Base-by-base conservation (phyloP, 2,888 invertebrate genomes). In the Allacma fusca region DNA sequence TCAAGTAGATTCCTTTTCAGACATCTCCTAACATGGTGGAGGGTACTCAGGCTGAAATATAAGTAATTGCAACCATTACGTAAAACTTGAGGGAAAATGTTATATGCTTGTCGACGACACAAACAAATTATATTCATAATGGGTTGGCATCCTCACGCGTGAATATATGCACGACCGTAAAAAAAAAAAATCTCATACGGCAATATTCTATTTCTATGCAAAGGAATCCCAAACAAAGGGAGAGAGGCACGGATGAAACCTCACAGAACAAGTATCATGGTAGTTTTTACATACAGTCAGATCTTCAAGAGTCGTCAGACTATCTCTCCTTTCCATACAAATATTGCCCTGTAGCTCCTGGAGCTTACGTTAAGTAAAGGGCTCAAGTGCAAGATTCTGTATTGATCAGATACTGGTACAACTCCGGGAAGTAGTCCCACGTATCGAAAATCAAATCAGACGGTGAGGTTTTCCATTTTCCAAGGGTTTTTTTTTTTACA, bases 371-470 rank as follows among this genome's bases (percentile, higher is more conserved):
- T n/a, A 43, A 44, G 69, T 69, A 40, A 40, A 50, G 50, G 16
- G 16, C 16, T 50, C n/a, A 50, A 19, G 19, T 50, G 50, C 5
- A 50, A 50, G 5, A 50, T 50, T 50, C 50, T 50, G 4, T 50
- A 40, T 40, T 40, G 40, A 50, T 50, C 50, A 50, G n/a, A 50
- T 50, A 16, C n/a, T 40, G 7, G 7, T 40, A 40, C 40, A 40
- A 40, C 50, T 50, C 50, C 1, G 16, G 9, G 19, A 50, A 50
- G 19, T 34, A 50, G 50, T 12, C 1, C 16, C 19, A 50, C 50
- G 9, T 50, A 50, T 57, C 57, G 44, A 50, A 71, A 71, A 57
- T 71, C 57, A 57, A 71, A 57, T 71, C 71, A 68, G 34, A 1
- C n/a, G 19, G 19, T 40, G 40, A n/a, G 19, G 19, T 68, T 68